These are phyloP conservation scores for Anadara kagoshimensis DNA, from an alignment of 1,140 invertebrate species.

Conservation along the genomic window DNA sequence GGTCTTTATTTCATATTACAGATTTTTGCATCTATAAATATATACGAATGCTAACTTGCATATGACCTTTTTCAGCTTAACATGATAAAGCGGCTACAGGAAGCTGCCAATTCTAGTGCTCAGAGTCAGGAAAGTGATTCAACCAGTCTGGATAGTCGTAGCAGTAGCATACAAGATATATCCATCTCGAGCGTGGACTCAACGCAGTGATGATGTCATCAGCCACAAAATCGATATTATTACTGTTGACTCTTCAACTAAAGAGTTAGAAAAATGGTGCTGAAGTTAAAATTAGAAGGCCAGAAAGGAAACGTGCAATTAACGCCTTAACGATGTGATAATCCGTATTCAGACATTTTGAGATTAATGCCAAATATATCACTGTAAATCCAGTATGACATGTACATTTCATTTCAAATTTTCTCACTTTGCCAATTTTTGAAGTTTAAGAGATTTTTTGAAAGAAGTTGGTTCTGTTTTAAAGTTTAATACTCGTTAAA, in stretches of 20 bases:
- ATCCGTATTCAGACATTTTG: background rate
- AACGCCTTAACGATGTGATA: background rate
- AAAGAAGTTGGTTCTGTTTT: no score
- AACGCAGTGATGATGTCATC: conserved; percentile 40
- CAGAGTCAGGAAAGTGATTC: conserved; percentile 82
- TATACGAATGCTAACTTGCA: conserved; percentile 15
- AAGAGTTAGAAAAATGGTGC: conserved; percentile 1
- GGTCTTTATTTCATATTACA: background rate
- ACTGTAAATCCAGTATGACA: background rate
- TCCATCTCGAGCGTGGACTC: conserved; percentile 57
- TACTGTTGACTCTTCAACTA: background rate
- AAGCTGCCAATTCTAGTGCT: conserved; percentile 86
- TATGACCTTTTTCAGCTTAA: conserved; percentile 82
- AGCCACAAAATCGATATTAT: background rate
- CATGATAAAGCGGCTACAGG: conserved; percentile 95
- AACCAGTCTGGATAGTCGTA: conserved; percentile 80
- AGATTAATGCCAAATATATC: conserved; percentile 2
- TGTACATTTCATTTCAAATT: no score
- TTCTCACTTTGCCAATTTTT: no score
- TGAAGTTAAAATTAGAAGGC: conserved; percentile 5
- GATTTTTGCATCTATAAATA: background rate
- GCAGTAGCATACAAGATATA: conserved; percentile 72
- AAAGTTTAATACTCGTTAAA: no score
- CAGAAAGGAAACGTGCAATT: background rate
- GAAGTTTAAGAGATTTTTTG: no score